Conservation (phyloP, 2,888 invertebrate genomes). For the Pilophorus perplexus region DNA sequence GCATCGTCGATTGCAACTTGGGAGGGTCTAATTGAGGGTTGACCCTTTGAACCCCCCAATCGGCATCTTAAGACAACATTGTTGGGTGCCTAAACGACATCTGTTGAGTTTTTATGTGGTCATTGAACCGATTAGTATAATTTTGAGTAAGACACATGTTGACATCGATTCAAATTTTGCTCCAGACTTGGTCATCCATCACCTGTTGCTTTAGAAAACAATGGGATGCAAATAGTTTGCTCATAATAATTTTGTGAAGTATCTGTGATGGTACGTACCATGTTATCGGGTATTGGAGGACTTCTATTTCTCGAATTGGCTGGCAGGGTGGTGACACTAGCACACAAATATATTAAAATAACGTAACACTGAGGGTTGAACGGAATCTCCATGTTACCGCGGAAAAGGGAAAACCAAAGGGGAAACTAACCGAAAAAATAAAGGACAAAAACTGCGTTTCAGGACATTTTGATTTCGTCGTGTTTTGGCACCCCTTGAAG, state of each 20-base stretch:
- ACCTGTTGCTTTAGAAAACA: not conserved
- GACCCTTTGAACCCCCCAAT: no score
- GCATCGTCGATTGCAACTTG: no score
- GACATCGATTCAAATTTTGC: not conserved
- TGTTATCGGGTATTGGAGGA: not conserved
- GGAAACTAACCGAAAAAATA: not conserved
- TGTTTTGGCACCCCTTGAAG: not conserved
- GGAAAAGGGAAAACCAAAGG: not conserved
- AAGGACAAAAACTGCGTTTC: not conserved
- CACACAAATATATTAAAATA: constrained; percentile 10
- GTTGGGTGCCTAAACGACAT: no score
- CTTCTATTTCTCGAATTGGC: not conserved
- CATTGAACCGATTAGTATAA: no score
- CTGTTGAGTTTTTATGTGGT: no score
- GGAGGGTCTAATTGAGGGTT: no score
- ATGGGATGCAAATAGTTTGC: not conserved
- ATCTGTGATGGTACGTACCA: not conserved
- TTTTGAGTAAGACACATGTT: no score
- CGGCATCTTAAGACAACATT: no score
- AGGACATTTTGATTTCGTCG: not conserved
- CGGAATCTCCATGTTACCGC: not conserved
- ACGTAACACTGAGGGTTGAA: not conserved
- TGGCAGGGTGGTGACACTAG: constrained; percentile 6
- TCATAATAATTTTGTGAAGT: not conserved
- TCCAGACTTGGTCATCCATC: no score